Conservation (phyloP, 2,888 invertebrate genomes). For the Zhengitettix transpicula region DNA sequence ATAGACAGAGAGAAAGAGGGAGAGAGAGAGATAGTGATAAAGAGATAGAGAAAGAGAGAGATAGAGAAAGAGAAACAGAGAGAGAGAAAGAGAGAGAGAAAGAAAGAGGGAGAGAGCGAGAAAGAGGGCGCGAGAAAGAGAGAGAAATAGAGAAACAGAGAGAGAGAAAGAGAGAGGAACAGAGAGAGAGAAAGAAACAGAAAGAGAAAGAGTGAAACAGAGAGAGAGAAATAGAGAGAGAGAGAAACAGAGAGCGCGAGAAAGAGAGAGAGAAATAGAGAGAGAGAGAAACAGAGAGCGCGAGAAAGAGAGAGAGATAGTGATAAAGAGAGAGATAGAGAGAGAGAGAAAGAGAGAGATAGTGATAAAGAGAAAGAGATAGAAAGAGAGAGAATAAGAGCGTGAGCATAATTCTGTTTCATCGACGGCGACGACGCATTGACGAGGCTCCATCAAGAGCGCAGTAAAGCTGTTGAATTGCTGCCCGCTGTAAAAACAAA, state of each 20-base stretch:
- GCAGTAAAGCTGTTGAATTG: too few relatives aligned
- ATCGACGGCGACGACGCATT: too few relatives aligned
- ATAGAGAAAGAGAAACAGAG: too few relatives aligned
- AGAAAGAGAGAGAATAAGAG: background rate
- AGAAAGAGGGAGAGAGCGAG: background rate
- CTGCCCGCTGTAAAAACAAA: too few relatives aligned
- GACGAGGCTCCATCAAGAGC: too few relatives aligned
- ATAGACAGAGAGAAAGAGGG: too few relatives aligned
- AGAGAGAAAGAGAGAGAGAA: too few relatives aligned
- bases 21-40: too few relatives aligned
- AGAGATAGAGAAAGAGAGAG: too few relatives aligned
- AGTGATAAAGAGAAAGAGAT: background rate
- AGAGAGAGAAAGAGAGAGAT: slow-evolving; percentile 1
- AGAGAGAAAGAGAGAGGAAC: background rate
- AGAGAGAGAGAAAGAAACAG: background rate
- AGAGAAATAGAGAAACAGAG: background rate
- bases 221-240: slow-evolving; percentile 1
- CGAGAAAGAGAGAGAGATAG: background rate
- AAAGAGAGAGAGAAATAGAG: background rate
- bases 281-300: background rate
- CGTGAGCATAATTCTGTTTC: too few relatives aligned
- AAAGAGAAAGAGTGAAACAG: background rate
- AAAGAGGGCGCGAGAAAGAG: slow-evolving; percentile 1
- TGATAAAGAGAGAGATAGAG: background rate
- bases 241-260: background rate